Evolutionary conservation across 2,113 vertebrate genomes (phyloP), one percentile per base, ranked within the genome.

Genomic region (Oenanthe melanoleuca): DNA sequence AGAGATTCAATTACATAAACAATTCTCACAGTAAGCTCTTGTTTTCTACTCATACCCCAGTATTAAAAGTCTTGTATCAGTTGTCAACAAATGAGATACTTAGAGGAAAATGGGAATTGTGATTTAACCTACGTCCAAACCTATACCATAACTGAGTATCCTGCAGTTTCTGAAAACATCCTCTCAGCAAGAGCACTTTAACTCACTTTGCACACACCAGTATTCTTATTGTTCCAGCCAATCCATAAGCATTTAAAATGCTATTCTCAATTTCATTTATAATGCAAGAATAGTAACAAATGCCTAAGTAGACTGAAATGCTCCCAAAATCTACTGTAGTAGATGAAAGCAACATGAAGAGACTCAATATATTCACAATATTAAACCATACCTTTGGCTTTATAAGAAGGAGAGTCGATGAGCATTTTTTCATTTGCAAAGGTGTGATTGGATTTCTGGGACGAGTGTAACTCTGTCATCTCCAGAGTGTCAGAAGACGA

Each of bases 361-460:
- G 19, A 59, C 15, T 37, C 6, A 42, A 2, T 38, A 29, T 33
- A 82, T 57, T 80, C 77, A 79, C 73, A 78, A 4, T 53, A 67
- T 74, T 86, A 91, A 93, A 93, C 57, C 95, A 38, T 98, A 98
- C 98, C 98, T 98, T 96, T 97, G 37, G 40, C 33, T 64, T 44
- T 79, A 79, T 40, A 86, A 85, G 81, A 63, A 88, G 93, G 69
- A 94, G 96, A 85, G 79, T 96, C 71, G 49, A 79, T 23, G 21
- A 85, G 49, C 92, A 80, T 93, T 74, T 93, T 94, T 69, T 97
- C 89, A 84, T 49, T 31, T 70, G 96, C 40, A 52, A 84, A 53
- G 33, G 75, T 72, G 8, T 92, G 84, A 18, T 94, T 88, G 9
- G 33, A 79, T 60, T 96, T 96, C 81, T 91, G 93, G 65, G 92